A percentile compares a stretch with the other conserved stretches of the same genome.
phyloP scores from a whole-genome alignment of 1,140 invertebrate species.

The Drosophila repleta region DNA sequence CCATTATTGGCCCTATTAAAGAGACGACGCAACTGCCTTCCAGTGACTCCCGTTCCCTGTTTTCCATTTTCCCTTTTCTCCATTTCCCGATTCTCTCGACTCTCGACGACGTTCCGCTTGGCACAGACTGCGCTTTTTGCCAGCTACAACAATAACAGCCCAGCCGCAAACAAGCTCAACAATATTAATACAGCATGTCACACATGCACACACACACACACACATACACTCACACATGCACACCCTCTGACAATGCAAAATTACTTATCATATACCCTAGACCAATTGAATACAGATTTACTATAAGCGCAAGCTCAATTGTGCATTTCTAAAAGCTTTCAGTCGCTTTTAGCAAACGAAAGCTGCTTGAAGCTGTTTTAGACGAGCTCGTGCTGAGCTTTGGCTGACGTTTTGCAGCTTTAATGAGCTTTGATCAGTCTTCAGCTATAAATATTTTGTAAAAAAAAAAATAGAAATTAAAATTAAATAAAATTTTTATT shows the following conservation, averaged over 20 bases:
- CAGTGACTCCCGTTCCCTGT: not conserved
- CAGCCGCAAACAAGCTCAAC: conserved; percentile 28
- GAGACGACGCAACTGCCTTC: not conserved
- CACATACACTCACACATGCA: not conserved
- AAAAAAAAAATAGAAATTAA: no score
- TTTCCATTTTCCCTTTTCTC: not conserved
- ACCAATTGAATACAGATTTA: no score
- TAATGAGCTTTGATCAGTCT: no score
- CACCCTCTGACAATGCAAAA: conserved; percentile 1
- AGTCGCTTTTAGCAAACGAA: not conserved
- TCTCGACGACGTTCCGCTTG: not conserved
- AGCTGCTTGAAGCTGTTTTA: not conserved
- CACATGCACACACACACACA: conserved; percentile 14
- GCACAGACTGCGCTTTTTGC: conserved; percentile 8
- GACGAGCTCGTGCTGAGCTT: no score
- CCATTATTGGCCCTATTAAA: conserved; percentile 42
- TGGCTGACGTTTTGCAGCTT: no score
- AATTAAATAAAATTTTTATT: no score
- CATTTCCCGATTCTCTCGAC: not conserved
- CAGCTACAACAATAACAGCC: conserved; percentile 9
- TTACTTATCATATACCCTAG: no score
- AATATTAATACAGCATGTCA: conserved; percentile 29
- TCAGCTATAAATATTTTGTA: no score
- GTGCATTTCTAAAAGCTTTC: not conserved
- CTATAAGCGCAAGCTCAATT: not conserved